These are phyloP conservation scores for Salvelinus fontinalis DNA, from an alignment of 2,113 vertebrate genomes.

Conservation along the genomic window DNA sequence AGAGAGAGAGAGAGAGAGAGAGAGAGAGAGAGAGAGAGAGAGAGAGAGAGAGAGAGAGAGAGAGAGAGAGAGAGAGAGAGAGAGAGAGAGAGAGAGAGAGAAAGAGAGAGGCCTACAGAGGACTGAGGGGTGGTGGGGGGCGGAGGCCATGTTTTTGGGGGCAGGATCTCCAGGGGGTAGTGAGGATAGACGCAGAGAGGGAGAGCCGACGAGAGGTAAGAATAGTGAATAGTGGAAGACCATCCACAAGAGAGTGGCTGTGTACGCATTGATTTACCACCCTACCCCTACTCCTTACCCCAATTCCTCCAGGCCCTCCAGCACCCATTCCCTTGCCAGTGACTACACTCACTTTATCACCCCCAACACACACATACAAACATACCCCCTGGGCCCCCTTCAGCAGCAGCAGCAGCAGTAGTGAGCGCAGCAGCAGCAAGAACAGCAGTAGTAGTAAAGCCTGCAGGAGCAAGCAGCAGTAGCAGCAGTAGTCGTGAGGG, in stretches of 20 bases:
- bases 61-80: conserved; percentile 35
- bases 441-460: too few species aligned
- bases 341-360: conserved; percentile 34
- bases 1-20: conserved; percentile 34
- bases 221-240: conserved; percentile 46
- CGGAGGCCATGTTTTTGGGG: background rate
- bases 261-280: conserved; percentile 52
- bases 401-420: conserved; percentile 53
- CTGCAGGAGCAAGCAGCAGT: conserved; percentile 27
- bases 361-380: conserved; percentile 23
- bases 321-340: conserved; percentile 48
- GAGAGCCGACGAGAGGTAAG: conserved; percentile 8
- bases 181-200: conserved; percentile 34
- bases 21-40: conserved; percentile 35
- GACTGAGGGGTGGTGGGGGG: background rate
- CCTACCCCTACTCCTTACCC: conserved; percentile 46
- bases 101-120: conserved; percentile 35
- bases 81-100: conserved; percentile 31
- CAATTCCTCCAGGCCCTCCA: background rate
- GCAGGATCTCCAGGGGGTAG: conserved; percentile 27
- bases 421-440: conserved; percentile 18
- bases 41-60: conserved; percentile 19
- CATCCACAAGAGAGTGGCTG: conserved; percentile 54
- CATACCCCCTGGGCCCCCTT: conserved; percentile 29
- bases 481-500: conserved; percentile 47